Evolutionary conservation across 2,888 invertebrate species (phyloP).

Genomic region (Tipula confusa): DNA sequence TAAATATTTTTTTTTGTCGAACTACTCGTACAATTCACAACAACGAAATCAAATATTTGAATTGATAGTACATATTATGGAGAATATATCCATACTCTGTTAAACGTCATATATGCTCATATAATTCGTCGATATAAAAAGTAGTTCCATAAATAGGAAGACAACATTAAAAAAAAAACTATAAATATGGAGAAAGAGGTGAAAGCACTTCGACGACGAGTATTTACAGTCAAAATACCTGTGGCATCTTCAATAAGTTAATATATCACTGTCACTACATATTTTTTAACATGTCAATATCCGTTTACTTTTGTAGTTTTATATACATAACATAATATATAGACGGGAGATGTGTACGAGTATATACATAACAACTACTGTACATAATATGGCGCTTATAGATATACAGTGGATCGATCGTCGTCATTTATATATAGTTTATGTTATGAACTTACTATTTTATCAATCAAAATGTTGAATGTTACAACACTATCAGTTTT

Average conservation of each 20-base stretch:
- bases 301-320: neutral
- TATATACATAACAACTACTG: neutral
- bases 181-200: neutral
- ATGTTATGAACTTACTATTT: too few relatives aligned
- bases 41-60: neutral
- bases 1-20: neutral
- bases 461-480: conserved; percentile 1
- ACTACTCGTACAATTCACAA: neutral
- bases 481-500: neutral
- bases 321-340: neutral
- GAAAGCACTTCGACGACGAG: neutral
- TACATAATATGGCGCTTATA: neutral
- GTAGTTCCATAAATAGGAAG: neutral
- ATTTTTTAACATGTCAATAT: neutral
- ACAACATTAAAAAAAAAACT: neutral
- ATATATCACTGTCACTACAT: neutral
- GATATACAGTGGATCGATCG: neutral
- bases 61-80: neutral
- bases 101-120: neutral
- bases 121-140: too few relatives aligned
- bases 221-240: conserved; percentile 1
- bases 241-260: conserved; percentile 12
- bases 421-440: neutral
- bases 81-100: neutral
- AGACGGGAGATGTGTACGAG: neutral